Conservation (phyloP, 2,113 vertebrate genomes). For the Pogonocichla stellata region DNA sequence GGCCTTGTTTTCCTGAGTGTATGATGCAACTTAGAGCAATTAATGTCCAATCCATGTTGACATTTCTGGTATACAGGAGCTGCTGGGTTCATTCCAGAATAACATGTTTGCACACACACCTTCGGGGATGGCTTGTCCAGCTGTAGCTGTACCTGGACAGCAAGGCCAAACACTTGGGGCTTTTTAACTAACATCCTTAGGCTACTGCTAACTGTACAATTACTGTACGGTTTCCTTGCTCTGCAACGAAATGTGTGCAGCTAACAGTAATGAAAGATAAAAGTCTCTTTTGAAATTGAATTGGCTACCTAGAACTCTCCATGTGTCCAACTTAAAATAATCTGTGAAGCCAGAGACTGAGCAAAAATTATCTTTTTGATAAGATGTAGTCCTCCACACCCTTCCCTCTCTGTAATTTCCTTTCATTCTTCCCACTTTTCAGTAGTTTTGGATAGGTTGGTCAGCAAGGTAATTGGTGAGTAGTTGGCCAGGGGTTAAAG, state of each 20-base stretch:
- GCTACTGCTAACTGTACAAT: neutral
- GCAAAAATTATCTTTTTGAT: neutral
- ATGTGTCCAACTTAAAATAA: neutral
- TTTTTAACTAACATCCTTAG: neutral
- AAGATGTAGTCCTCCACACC: neutral
- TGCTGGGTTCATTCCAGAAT: neutral
- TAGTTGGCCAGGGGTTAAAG: neutral
- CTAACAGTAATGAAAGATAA: neutral
- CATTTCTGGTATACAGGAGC: neutral
- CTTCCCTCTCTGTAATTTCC: slow-evolving; percentile 37
- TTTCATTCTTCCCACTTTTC: slow-evolving; percentile 37
- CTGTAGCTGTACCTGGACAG: neutral
- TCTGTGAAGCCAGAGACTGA: neutral
- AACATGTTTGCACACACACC: fast-evolving
- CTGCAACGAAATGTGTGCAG: neutral
- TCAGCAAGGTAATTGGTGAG: neutral
- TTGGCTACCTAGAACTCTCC: neutral
- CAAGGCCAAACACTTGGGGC: neutral
- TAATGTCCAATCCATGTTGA: neutral
- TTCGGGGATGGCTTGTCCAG: neutral
- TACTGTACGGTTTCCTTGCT: neutral
- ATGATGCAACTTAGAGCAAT: neutral
- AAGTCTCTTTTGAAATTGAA: neutral
- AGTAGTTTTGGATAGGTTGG: neutral
- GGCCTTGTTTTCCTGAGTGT: neutral